phyloP scores from a whole-genome alignment of 2,888 invertebrate species.

The Trichopoda pennipes region DNA sequence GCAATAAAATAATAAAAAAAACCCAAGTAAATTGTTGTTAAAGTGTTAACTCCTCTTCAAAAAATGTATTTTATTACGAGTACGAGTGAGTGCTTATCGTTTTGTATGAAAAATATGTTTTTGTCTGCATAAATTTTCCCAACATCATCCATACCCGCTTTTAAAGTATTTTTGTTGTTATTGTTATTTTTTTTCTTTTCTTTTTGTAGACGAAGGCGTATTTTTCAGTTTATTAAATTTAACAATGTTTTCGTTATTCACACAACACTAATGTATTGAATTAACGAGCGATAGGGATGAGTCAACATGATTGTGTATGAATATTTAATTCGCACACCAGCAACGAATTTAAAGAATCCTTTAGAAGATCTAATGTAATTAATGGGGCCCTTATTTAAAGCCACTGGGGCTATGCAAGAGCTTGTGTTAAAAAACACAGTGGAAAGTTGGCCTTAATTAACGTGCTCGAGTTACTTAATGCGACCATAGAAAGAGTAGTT shows the following conservation, averaged over 20 bases:
- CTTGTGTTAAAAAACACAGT: too few species aligned
- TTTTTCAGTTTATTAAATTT: slow-evolving; percentile 45
- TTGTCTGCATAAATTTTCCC: slow-evolving; percentile 3
- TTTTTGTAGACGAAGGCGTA: slow-evolving; percentile 13
- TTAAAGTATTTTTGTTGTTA: background rate
- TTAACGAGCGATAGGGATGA: background rate
- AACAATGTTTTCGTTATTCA: slow-evolving; percentile 36
- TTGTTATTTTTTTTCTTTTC: background rate
- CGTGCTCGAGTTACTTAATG: too few species aligned
- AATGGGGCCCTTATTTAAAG: background rate
- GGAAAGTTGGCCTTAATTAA: too few species aligned
- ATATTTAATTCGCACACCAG: background rate
- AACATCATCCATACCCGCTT: slow-evolving; percentile 11
- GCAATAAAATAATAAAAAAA: slow-evolving; percentile 39
- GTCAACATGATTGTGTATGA: background rate
- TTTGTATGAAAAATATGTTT: slow-evolving; percentile 20
- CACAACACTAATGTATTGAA: slow-evolving; percentile 31
- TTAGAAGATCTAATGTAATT: background rate
- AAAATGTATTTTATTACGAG: slow-evolving; percentile 32
- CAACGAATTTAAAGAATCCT: background rate
- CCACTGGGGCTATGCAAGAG: too few species aligned
- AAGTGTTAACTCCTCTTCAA: slow-evolving; percentile 55
- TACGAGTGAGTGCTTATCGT: slow-evolving; percentile 14
- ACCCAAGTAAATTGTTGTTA: slow-evolving; percentile 28
- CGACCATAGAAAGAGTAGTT: too few species aligned